Percentiles rank a stretch among this genome's conserved stretches.
Evolutionary conservation across 2,113 vertebrate genomes (phyloP).

Genomic region (Trachemys scripta): DNA sequence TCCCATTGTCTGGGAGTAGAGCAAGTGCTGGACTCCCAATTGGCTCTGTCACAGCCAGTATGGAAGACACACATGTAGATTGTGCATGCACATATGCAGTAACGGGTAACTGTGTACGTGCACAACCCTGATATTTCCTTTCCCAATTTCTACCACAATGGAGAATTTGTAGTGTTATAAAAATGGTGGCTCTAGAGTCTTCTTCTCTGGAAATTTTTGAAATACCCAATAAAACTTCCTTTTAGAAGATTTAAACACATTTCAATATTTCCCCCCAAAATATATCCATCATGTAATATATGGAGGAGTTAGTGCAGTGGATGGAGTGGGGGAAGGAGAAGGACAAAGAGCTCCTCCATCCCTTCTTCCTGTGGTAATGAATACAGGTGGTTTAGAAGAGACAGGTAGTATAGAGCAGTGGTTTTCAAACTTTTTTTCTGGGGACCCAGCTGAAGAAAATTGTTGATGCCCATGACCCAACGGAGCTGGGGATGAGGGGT

Average conservation of each 20-base stretch:
- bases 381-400: neutral
- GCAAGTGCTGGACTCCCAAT: neutral
- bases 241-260: neutral
- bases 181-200: neutral
- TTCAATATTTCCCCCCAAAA: neutral
- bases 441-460: too few relatives aligned
- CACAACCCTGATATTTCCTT: neutral
- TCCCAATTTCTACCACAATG: accelerated
- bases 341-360: neutral
- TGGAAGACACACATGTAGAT: accelerated
- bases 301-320: neutral
- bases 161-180: neutral
- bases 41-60: neutral
- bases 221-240: neutral
- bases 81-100: neutral
- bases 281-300: neutral
- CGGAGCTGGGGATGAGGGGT: too few relatives aligned
- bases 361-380: neutral
- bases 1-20: neutral
- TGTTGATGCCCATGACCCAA: too few relatives aligned
- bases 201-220: neutral
- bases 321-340: neutral
- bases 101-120: neutral
- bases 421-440: too few relatives aligned
- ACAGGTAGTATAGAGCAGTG: neutral